Evolutionary conservation across 2,797 vertebrate genomes (phyloP), one percentile per base, ranked within the genome.

Genomic region (Adelosebastes latens): DNA sequence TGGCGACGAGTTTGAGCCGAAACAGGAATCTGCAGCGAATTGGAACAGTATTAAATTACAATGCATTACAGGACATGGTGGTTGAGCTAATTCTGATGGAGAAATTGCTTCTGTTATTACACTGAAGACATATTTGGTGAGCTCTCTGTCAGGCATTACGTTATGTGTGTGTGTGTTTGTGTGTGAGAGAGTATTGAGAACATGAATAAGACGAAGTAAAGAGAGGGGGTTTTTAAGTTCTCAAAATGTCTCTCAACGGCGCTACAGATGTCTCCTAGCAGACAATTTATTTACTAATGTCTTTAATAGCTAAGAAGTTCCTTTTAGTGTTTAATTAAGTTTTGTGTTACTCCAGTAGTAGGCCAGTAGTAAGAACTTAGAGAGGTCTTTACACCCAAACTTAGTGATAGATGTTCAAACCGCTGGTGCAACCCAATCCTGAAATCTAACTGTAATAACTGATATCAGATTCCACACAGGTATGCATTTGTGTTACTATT

Each of bases 161-260:
- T 75, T 68, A 72, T 83, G 76, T 90, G 93, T 94, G 91, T 42
- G 39, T 42, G 14, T 94, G 68, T 66, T 59, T 62, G 74, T 89
- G 92, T 94, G 94, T 42, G 36, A 12, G 94, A 94, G 91, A 95
- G 87, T 94, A 90, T 93, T 52, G 67, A 80, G 60, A 24, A 72
- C 24, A 32, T 3, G 73, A 70, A 72, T 60, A 49, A 16, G 46
- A 27, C 16, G 27, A 49, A 80, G 46, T 65, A 29, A 39, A 78
- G 46, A 65, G 42, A 52, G n/a, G 39, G 4, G 62, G 25, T 22
- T 63, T 70, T 71, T 34, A 22, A 22, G 31, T 39, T 66, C 27
- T 65, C 36, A 12, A 8, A 20, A n/a, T 32, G 31, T 32, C 0
- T 31, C 18, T 32, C 25, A 29, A n/a, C 1, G 49, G 20, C 8